Evolutionary conservation across 2,797 vertebrate genomes (phyloP), one percentile per base, ranked within the genome.

Genomic region (Meda fulgida): DNA sequence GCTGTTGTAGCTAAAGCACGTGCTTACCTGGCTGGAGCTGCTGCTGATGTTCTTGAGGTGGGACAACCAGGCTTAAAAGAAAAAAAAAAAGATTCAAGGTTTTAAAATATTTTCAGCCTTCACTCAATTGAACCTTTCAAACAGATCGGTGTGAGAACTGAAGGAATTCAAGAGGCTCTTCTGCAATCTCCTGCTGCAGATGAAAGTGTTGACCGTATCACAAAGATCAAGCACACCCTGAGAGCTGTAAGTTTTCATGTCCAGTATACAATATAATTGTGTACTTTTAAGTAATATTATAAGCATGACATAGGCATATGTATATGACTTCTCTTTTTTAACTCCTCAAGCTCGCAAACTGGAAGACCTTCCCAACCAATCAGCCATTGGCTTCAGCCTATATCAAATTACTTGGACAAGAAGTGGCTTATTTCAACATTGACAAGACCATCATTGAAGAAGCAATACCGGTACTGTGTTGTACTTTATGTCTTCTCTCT

Each of bases 321-420:
- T 40, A 3, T 66, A 3, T 26, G 11, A 66, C n/a, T 53, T 73
- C 19, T 75, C 11, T 16, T 1, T 29, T 88, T 31, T 18, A 88
- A 51, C 87, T 69, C 83, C 43, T n/a, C 48, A 92, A 97, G 96
- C 91, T 96, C 3, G 92, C 93, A 60, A 87, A 95, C 5, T 96
- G 95, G 95, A 96, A 92, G 85, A 84, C 91, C 71, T 51, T 94
- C 85, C 90, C 94, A 71, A 87, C 48, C 81, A 91, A 89, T 60
- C 89, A 94, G 72, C 92, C 94, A 77, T 88, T 95, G 86, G 95
- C 80, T 69, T 95, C 92, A 0, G 23, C 90, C 43, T 95, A 95
- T 78, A 0, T 96, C 83, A 97, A 96, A 91, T 87, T 96, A 80
- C 93, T 97, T 84, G 94, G 91, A 88, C 95, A 98, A 89, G 96